Base-by-base conservation (phyloP, 2,888 invertebrate genomes). In the Mesorhabditis spiculigera region DNA sequence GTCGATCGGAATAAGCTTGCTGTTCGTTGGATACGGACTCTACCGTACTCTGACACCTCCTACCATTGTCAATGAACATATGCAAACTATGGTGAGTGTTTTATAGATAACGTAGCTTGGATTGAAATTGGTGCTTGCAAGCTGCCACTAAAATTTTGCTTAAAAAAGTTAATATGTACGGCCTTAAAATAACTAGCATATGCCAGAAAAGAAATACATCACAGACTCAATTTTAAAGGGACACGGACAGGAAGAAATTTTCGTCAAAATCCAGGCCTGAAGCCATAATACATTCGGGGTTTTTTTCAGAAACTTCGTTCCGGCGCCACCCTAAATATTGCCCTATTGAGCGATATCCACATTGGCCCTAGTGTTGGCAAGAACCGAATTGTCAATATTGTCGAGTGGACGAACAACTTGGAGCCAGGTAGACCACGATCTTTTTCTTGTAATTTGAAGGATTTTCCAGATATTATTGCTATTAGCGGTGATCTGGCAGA, bases 401-500 rank as follows among this genome's bases (percentile, higher is more conserved):
- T 87, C 5, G 75, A 85, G 43, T 75, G 85, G 63, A 83, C 86
- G 6, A 87, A 87, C 69, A 68, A 75, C 41, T 69, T 86, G 43
- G 76, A 86, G 8, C 86, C 87, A 76, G 87, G 86, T 86, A 71
- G 50, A n/a, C 4, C 0, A 50, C 58, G n/a, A n/a, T n/a, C n/a
- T n/a, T n/a, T n/a, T n/a, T n/a, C n/a, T n/a, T n/a, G n/a, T n/a
- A n/a, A n/a, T n/a, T n/a, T n/a, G n/a, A n/a, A n/a, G n/a, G n/a
- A n/a, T n/a, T n/a, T n/a, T n/a, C n/a, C n/a, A n/a, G 87, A 87
- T 79, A 68, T 86, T 8, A 82, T 87, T 4, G 85, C 86, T 1
- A 83, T 88, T 63, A 83, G 85, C 62, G 88, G 88, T 63, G 88
- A 88, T 77, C 76, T 88, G 28, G 86, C 87, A 5, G 88, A 88